Conservation (phyloP, 2,888 invertebrate genomes). For the Drosophila eohydei region DNA sequence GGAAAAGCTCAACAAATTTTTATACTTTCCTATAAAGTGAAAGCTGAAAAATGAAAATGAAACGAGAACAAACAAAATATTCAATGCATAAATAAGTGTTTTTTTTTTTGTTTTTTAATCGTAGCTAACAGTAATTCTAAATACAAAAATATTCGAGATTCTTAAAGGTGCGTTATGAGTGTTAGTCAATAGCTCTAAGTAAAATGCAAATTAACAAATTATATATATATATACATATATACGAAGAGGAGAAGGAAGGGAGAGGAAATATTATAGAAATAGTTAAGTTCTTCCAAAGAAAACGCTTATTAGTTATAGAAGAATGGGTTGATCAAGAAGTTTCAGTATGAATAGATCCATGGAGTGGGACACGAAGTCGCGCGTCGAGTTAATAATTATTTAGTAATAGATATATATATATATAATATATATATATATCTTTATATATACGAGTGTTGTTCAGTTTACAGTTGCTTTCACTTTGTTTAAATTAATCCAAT, state of each 20-base stretch:
- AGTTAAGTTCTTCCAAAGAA: constrained; percentile 81
- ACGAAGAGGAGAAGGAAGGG: constrained; percentile 1
- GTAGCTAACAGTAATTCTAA: constrained; percentile 31
- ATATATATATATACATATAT: neutral
- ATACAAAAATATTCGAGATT: constrained; percentile 34
- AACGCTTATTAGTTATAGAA: constrained; percentile 80
- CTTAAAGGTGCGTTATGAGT: constrained; percentile 41
- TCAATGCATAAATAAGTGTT: constrained; percentile 15
- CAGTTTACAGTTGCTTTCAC: constrained; percentile 38
- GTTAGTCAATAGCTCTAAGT: constrained; percentile 28
- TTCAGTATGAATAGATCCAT: constrained; percentile 15
- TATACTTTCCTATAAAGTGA: constrained; percentile 74
- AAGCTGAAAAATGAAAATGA: constrained; percentile 2
- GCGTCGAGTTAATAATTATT: constrained; percentile 9
- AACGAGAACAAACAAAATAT: constrained; percentile 5
- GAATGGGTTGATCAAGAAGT: constrained; percentile 21
- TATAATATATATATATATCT: constrained; percentile 21
- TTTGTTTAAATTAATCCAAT: constrained; percentile 24
- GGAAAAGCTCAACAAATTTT: constrained; percentile 67
- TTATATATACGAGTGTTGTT: constrained; percentile 35
- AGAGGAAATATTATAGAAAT: neutral
- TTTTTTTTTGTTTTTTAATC: constrained; percentile 22
- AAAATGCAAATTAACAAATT: constrained; percentile 1
- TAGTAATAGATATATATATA: neutral
- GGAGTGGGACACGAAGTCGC: neutral